phyloP scores from a whole-genome alignment of 1,140 invertebrate species.

The Lucilia cuprina region DNA sequence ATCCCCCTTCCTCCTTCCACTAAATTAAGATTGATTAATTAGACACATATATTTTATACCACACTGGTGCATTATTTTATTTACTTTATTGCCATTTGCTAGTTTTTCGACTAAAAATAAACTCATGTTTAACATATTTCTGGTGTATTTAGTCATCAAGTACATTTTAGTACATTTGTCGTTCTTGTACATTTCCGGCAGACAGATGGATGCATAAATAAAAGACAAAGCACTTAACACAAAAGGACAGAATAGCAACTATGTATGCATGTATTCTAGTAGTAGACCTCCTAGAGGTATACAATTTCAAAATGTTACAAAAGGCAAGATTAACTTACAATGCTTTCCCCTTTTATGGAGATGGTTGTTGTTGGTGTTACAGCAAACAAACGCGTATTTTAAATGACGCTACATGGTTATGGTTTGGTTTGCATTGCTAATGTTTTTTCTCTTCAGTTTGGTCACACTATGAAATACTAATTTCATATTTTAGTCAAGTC shows the following conservation, averaged over 20 bases:
- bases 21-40: no score
- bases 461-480: constrained; percentile 20
- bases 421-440: not conserved
- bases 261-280: not conserved
- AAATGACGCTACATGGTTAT: not conserved
- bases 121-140: constrained; percentile 3
- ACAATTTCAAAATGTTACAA: not conserved
- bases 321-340: not conserved
- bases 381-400: not conserved
- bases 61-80: not conserved
- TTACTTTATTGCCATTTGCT: not conserved
- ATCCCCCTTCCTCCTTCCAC: no score
- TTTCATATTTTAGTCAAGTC: constrained; percentile 33
- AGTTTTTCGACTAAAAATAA: not conserved
- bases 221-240: not conserved
- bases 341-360: not conserved
- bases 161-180: not conserved
- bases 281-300: not conserved
- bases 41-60: no score
- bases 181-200: not conserved
- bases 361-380: not conserved
- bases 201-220: not conserved
- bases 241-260: not conserved
- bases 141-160: not conserved
- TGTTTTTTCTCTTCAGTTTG: not conserved